Evolutionary conservation across 2,797 vertebrate species (phyloP).

Genomic region (Hapalemur alaotrensis): DNA sequence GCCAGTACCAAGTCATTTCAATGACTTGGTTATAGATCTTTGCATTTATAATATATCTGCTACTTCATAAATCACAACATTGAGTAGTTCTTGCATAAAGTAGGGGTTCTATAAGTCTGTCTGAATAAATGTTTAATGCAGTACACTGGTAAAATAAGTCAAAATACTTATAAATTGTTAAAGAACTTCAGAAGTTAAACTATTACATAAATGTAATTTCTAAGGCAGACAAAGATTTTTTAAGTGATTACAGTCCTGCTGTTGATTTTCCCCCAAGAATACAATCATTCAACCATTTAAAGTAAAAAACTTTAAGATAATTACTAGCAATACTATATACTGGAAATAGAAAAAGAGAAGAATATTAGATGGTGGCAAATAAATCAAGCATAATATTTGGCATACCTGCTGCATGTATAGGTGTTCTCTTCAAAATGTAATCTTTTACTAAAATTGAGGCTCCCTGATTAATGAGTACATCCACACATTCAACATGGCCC

Average conservation of each 20-base stretch:
- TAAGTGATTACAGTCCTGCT: background rate
- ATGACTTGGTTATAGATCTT: background rate
- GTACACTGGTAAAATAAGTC: background rate
- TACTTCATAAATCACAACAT: background rate
- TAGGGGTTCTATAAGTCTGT: background rate
- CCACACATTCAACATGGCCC: slow-evolving; percentile 98
- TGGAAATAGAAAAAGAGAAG: background rate
- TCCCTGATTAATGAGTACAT: slow-evolving; percentile 98
- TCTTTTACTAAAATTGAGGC: slow-evolving; percentile 98
- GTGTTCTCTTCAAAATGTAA: slow-evolving; percentile 95
- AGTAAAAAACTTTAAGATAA: background rate
- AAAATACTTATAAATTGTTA: background rate
- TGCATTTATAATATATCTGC: background rate
- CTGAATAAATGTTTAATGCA: slow-evolving; percentile 1
- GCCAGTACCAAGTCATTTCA: background rate
- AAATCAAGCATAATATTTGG: background rate
- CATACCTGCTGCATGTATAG: slow-evolving; percentile 97
- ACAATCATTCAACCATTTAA: background rate
- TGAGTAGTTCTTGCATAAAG: background rate
- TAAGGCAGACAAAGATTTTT: background rate
- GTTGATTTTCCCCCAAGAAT: background rate
- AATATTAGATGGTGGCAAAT: background rate
- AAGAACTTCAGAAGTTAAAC: slow-evolving; percentile 9
- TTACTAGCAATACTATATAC: background rate
- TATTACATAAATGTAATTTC: background rate